Evolutionary conservation across 2,113 vertebrate genomes (phyloP), one percentile per base, ranked within the genome.

Genomic region (Oplegnathus fasciatus): DNA sequence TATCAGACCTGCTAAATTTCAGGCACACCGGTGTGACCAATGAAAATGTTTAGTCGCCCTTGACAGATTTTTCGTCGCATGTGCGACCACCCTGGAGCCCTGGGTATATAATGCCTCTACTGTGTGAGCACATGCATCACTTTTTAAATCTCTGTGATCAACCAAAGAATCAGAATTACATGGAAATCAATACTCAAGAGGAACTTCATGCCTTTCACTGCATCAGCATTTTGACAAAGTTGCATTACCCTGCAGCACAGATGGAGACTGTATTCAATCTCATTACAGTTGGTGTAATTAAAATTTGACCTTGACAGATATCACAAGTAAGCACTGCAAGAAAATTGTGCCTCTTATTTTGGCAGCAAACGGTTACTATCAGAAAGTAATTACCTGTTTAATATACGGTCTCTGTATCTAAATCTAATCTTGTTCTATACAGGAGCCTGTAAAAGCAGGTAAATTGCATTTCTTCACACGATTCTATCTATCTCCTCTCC

Each of bases 221-320:
- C 80, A 40, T 84, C 84, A 90, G 78, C 80, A n/a, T 85, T 89
- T 89, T 67, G 61, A 60, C 42, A 75, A 72, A 78, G 54, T 75
- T 77, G 22, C 11, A 11, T 75, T 71, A 34, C 64, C 78, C 85
- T 24, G 55, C 22, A 86, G 77, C 60, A 17, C 0, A 0, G 22
- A 42, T 22, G 22, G 55, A 85, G 24, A 50, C 78, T 58, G n/a
- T 40, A 28, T 60, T 89, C 66, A 72, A 54, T 84, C 84, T 86
- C 70, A 85, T 85, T 87, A 83, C 34, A 6, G 34, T 3, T 4
- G 28, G 42, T 64, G 61, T 80, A 88, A 89, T 92, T 90, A 80
- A 90, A 86, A 75, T 55, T 42, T 90, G 84, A 92, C 94, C 91
- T 93, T 93, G 90, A 87, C 82, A 46, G 46, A 76, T 75, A 87